Base-by-base conservation (phyloP, 2,113 vertebrate genomes). In the Oryzias melastigma region DNA sequence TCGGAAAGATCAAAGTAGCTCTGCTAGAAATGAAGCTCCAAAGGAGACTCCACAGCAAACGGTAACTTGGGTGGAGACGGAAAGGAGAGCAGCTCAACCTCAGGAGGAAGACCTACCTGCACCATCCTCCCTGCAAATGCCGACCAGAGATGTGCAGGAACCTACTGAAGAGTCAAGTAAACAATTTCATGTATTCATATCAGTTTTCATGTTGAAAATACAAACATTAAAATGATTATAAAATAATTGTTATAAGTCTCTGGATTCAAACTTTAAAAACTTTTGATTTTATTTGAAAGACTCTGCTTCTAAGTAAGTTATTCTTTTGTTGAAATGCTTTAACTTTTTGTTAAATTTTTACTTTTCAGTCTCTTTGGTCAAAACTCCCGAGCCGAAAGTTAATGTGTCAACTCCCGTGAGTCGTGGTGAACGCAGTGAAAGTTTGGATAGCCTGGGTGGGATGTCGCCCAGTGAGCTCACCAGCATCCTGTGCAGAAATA, bases 401-500 rank as follows among this genome's bases (percentile, higher is more conserved):
- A 2, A 47, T 20, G 18, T 66, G 1, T 44, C 20, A 0, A 29
- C 73, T 1, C 69, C 91, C 0, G 49, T 46, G 14, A 89, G 82
- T 40, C 86, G 85, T 2, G 58, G 43, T 2, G 71, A 71, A 10
- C 89, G 90, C 40, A 81, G 86, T 0, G 92, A 93, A 17, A 94
- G 92, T 82, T 20, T 78, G 0, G 95, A 95, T 7, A 90, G 91
- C 8, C 64, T 91, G 4, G 63, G 84, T 0, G 84, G 83, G 3
- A 20, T 73, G 47, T 84, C 90, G 0, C 75, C 92, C 0, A 5
- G 52, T 0, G 95, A 97, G 56, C 68, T 90, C 70, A 95, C 87
- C 0, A 59, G 53, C 1, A 77, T 99, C 65, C 91, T 91, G 65
- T 95, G 94, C 73, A 95, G 91, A 80, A 94, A 94, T 17, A 27